Evolutionary conservation across 2,113 vertebrate genomes (phyloP).

Genomic region (Philantomba maxwellii): DNA sequence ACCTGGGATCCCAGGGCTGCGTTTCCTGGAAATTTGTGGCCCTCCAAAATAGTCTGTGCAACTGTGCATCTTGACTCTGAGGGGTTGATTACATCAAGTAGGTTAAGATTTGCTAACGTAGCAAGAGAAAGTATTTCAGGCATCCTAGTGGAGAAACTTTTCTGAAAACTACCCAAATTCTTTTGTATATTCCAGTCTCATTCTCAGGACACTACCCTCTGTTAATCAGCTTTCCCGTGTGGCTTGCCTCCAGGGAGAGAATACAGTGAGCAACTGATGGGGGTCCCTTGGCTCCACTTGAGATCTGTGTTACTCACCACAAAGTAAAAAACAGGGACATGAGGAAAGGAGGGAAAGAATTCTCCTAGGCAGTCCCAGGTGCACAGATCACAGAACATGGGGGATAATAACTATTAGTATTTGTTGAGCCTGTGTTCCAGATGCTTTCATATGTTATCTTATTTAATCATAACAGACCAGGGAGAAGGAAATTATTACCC

Average conservation of each 20-base stretch:
- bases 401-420: neutral
- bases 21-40: neutral
- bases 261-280: neutral
- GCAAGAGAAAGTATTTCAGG: neutral
- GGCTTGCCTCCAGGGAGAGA: neutral
- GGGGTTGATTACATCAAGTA: neutral
- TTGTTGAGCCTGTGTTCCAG: neutral
- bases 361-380: neutral
- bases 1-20: neutral
- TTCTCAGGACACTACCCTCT: neutral
- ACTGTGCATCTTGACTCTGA: neutral
- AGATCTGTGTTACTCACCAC: neutral
- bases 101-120: neutral
- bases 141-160: neutral
- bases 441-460: neutral
- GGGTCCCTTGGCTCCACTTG: neutral
- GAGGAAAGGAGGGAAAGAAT: neutral
- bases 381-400: neutral
- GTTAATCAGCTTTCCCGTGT: neutral
- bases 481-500: neutral
- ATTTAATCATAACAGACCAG: neutral
- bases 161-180: neutral
- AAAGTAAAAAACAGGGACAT: neutral
- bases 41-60: neutral
- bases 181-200: neutral